Evolutionary conservation across 2,888 invertebrate species (phyloP).

Genomic region (Mongoloraphidia duomilia): DNA sequence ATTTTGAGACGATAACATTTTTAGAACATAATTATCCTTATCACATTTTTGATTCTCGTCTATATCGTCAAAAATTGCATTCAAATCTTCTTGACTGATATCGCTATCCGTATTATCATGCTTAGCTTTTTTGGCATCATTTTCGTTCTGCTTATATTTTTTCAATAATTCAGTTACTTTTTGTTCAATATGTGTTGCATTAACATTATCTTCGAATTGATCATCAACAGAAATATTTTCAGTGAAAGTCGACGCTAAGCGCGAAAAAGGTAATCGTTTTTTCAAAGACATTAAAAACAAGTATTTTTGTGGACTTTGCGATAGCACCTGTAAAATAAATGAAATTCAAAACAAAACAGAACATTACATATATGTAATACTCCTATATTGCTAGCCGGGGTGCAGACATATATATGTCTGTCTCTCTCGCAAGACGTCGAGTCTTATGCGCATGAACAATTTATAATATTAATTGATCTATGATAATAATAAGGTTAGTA

Average conservation of each 20-base stretch:
- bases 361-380: too few species aligned
- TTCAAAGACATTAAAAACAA: constrained; percentile 46
- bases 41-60: constrained; percentile 32
- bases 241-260: constrained; percentile 36
- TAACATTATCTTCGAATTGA: constrained; percentile 13
- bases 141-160: constrained; percentile 7
- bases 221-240: constrained; percentile 21
- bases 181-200: constrained; percentile 5
- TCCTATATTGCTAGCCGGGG: too few species aligned
- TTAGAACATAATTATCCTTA: constrained; percentile 53
- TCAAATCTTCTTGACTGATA: constrained; percentile 20
- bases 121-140: background rate
- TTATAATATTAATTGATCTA: too few species aligned
- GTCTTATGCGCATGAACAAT: too few species aligned
- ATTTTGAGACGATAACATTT: constrained; percentile 41
- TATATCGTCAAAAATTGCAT: constrained; percentile 18
- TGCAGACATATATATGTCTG: too few species aligned
- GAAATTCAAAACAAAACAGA: background rate
- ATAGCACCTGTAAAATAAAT: constrained; percentile 32
- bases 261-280: constrained; percentile 40
- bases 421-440: too few species aligned
- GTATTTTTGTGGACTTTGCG: constrained; percentile 47
- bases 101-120: constrained; percentile 5
- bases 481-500: too few species aligned
- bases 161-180: constrained; percentile 9